These are phyloP conservation scores for Antidorcas marsupialis DNA, from an alignment of 2,113 vertebrate genomes.

Conservation along the genomic window DNA sequence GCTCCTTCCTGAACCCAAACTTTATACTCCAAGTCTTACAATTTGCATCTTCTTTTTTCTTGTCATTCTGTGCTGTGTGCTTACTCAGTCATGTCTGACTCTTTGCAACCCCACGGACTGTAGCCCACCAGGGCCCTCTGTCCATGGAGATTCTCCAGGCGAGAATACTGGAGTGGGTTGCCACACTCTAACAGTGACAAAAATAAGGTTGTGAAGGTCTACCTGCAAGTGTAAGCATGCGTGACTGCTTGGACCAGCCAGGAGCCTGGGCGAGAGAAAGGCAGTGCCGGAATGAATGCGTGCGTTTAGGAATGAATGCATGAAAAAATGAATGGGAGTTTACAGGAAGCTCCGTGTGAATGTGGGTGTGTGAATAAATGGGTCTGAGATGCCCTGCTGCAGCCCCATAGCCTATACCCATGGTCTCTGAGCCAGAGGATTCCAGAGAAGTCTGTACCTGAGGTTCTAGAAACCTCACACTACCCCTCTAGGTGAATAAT, in stretches of 20 bases:
- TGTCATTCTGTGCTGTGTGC: not conserved
- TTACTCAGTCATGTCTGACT: not conserved
- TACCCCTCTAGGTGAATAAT: not conserved
- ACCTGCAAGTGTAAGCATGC: not conserved
- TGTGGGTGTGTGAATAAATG: not conserved
- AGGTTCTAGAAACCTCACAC: not conserved
- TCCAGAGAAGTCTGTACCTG: not conserved
- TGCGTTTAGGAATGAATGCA: not conserved
- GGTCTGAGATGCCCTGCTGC: not conserved
- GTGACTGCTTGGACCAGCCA: not conserved
- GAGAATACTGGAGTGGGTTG: not conserved
- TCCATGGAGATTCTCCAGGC: not conserved
- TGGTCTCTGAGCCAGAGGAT: not conserved
- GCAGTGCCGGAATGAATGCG: rapidly evolving
- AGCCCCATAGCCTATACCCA: not conserved
- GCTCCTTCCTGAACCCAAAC: not conserved
- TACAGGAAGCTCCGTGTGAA: not conserved
- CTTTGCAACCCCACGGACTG: not conserved
- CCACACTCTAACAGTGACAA: not conserved
- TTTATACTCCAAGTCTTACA: not conserved
- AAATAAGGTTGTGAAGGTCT: not conserved
- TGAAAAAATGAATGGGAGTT: not conserved
- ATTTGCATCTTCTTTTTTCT: not conserved
- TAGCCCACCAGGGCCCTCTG: not conserved
- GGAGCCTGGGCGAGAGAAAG: too few species aligned